Conservation (phyloP, 2,797 vertebrate species). For the Heteromormyrus szaboi region DNA sequence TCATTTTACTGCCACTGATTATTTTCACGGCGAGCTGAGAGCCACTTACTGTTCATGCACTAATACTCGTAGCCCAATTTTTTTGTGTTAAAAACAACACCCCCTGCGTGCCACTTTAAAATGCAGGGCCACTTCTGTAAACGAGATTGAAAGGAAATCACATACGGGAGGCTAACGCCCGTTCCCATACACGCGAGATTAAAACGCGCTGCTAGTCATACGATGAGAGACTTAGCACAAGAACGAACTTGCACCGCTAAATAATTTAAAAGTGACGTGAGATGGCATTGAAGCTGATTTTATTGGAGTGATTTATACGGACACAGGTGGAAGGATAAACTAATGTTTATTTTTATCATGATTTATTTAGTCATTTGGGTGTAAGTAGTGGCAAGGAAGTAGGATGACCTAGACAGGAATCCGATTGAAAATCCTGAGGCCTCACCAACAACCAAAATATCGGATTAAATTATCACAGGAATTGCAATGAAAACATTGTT, state of each 20-base stretch:
- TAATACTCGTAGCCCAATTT: neutral
- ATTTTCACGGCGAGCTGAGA: neutral
- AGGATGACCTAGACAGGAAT: neutral
- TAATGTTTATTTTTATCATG: neutral
- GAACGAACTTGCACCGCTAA: neutral
- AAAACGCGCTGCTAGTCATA: neutral
- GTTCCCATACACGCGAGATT: neutral
- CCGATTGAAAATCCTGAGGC: neutral
- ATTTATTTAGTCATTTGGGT: neutral
- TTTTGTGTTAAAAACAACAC: neutral
- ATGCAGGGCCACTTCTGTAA: neutral
- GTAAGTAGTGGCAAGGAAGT: neutral
- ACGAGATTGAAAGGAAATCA: slow-evolving; percentile 2
- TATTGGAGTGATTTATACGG: neutral
- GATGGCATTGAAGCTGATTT: neutral
- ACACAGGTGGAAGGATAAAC: neutral
- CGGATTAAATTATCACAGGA: neutral
- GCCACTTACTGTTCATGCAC: slow-evolving; percentile 8
- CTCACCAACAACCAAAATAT: neutral
- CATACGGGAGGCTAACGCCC: neutral
- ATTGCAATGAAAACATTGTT: neutral
- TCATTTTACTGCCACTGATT: neutral
- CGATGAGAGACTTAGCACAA: neutral
- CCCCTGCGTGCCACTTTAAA: neutral
- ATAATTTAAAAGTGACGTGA: neutral